Conservation (phyloP, 2,888 invertebrate species). For the Drosophila melanosoma region DNA sequence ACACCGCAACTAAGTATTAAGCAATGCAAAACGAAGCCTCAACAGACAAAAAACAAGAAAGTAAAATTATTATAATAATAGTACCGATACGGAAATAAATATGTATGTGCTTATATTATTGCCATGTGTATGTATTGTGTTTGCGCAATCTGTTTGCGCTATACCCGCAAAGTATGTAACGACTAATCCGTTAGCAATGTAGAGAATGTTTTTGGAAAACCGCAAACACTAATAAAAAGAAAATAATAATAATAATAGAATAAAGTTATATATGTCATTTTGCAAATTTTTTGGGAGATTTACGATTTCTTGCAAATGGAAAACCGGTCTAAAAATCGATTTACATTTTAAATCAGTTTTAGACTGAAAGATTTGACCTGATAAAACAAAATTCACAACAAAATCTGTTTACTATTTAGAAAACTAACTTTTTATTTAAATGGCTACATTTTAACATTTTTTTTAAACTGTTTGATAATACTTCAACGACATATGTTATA, state of each 20-base stretch:
- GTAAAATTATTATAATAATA: conserved; percentile 27
- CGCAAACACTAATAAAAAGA: conserved; percentile 53
- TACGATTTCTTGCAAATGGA: background rate
- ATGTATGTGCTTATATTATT: conserved; percentile 50
- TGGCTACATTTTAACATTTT: no score
- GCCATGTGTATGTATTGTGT: conserved; percentile 46
- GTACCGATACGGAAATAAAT: conserved; percentile 13
- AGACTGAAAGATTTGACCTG: background rate
- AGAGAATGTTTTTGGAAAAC: conserved; percentile 70
- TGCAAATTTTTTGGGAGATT: conserved; percentile 15
- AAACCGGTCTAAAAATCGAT: background rate
- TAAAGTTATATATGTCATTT: conserved; percentile 50
- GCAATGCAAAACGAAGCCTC: conserved; percentile 65
- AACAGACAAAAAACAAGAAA: conserved; percentile 7
- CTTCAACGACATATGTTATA: no score
- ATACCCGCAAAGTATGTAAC: conserved; percentile 41
- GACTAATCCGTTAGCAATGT: conserved; percentile 68
- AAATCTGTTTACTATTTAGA: background rate
- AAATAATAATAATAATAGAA: conserved; percentile 46
- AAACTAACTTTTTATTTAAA: background rate
- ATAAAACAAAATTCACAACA: background rate
- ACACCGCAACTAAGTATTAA: conserved; percentile 62
- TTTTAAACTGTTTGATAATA: no score
- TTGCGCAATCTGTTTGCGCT: conserved; percentile 34
- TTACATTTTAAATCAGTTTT: background rate